Base-by-base conservation (phyloP, 2,888 invertebrate genomes). In the Lasioglossum vierecki region DNA sequence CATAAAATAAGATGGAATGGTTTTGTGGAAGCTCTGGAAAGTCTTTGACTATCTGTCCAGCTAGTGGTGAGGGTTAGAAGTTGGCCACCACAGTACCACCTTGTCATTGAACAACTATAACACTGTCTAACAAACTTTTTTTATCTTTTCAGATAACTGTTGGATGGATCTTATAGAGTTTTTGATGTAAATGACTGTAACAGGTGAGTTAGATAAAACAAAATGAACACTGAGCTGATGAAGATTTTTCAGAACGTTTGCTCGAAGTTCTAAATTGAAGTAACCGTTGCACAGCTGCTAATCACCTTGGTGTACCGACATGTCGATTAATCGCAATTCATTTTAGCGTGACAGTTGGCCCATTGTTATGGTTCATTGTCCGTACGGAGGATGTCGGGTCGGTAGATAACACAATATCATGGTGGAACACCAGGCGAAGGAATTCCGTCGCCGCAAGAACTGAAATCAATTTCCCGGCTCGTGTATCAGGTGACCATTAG, bases 401-500 rank as follows among this genome's bases (percentile, higher is more conserved):
- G 1, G 11, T 18, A 35, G 39, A 68, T 39, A 68, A 9, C 35
- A 35, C 68, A 22, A 68, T 39, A 39, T 68, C 68, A 68, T 4
- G 35, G 22, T 39, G 68, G 9, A 68, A 39, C 39, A 13, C n/a
- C 22, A 53, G 22, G 22, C 35, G 49, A 73, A 53, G 35, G 53
- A 57, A 35, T 39, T 74, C n/a, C 49, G 57, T 2, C 35, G n/a
- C 22, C n/a, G 22, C 39, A 57, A 57, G 53, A 57, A 57, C 74
- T 39, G 46, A 46, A n/a, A 39, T 74, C 74, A 39, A 53, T 74
- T 70, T 70, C 70, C 70, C 41, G 70, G n/a, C 70, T 41, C 70
- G 41, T 70, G 70, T 70, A 41, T 70, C 70, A 41, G 41, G 39
- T 30, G 11, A 22, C 30, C 44, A 11, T 76, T 63, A 76, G 44